These are phyloP conservation scores for Bergia sp. DNA, from an alignment of 92 coral and sea anemone species.

Conservation along the genomic window DNA sequence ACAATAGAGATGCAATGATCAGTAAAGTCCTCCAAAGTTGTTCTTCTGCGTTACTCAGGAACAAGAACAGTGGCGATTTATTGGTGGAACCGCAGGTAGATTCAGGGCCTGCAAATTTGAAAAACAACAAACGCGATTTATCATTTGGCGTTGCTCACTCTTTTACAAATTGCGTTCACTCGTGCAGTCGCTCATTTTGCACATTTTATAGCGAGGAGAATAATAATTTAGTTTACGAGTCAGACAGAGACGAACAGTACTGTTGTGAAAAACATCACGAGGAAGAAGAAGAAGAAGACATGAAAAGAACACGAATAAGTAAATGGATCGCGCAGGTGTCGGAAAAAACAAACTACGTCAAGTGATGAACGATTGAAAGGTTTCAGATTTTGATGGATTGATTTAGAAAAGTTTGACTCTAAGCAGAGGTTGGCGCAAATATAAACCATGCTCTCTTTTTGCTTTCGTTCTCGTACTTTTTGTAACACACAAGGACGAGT, in stretches of 20 bases:
- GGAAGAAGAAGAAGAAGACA: slow-evolving; percentile 11
- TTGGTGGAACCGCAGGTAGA: background rate
- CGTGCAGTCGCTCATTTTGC: background rate
- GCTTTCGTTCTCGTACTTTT: too few relatives aligned
- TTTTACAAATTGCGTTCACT: background rate
- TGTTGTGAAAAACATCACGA: background rate
- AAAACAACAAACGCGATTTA: background rate
- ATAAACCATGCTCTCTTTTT: too few relatives aligned
- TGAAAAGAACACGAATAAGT: slow-evolving; percentile 34
- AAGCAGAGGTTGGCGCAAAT: too few relatives aligned
- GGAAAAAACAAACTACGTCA: background rate
- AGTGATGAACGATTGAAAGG: background rate
- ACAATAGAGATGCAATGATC: background rate
- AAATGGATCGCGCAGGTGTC: slow-evolving; percentile 43
- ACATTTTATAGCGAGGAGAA: slow-evolving; percentile 7
- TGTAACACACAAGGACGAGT: too few relatives aligned
- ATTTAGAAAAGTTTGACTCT: too few relatives aligned
- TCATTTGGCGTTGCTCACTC: background rate
- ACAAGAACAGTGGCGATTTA: background rate
- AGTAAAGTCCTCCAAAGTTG: background rate
- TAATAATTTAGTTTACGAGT: background rate
- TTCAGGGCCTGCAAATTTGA: background rate
- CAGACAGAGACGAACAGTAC: background rate
- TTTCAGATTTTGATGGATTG: too few relatives aligned
- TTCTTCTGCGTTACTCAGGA: background rate